Conservation (phyloP, 2,797 vertebrate genomes). For the Eulemur rubriventer region DNA sequence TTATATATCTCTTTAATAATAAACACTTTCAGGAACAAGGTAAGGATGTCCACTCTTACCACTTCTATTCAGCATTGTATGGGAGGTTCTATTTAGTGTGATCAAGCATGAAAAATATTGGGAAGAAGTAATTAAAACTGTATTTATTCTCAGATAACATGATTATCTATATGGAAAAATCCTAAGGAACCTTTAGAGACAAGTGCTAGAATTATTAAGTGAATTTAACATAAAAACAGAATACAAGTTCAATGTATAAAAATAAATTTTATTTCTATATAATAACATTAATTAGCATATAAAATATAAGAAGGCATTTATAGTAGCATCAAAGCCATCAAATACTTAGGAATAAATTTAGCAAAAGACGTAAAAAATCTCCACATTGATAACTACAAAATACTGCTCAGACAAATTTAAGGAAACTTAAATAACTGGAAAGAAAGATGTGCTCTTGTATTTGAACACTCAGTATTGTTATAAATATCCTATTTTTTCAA, state of each 20-base stretch:
- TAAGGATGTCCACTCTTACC: background rate
- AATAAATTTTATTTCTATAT: conserved; percentile 2
- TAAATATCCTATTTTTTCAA: background rate
- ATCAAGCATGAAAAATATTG: background rate
- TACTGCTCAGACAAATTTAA: background rate
- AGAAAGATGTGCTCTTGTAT: background rate
- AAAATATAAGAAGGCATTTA: background rate
- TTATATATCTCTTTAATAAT: background rate
- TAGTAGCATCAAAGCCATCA: background rate
- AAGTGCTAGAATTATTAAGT: background rate
- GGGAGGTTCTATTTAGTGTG: background rate
- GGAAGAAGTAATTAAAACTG: background rate
- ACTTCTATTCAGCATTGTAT: background rate
- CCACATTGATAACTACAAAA: background rate
- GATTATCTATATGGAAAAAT: background rate
- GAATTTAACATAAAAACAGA: background rate
- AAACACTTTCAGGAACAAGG: background rate
- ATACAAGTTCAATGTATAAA: background rate
- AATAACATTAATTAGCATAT: background rate
- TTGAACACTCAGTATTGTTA: background rate
- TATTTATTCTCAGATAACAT: background rate
- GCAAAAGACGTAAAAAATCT: background rate
- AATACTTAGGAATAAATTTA: background rate
- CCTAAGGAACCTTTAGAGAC: background rate
- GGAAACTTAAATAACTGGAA: background rate